Percentiles rank a stretch among this genome's conserved stretches.
phyloP scores from a whole-genome alignment of 2,113 vertebrate species.

The Dissostichus mawsoni region DNA sequence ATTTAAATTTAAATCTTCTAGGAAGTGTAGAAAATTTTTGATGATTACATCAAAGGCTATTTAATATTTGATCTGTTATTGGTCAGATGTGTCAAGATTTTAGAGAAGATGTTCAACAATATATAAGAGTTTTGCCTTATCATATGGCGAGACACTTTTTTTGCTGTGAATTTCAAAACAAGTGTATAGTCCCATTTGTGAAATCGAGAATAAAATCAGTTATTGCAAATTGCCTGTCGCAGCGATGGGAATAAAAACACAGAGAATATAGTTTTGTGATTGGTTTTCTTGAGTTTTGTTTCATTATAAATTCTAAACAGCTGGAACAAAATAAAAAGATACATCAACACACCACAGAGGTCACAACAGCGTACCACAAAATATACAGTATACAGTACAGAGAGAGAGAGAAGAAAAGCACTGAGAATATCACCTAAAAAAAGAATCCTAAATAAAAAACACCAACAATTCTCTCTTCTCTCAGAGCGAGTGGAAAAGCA shows the following conservation, averaged over 20 bases:
- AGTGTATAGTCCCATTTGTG: slow-evolving; percentile 4
- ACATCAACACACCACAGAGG: slow-evolving; percentile 81
- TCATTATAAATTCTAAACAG: slow-evolving; percentile 84
- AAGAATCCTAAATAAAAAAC: slow-evolving; percentile 52
- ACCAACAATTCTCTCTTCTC: slow-evolving; percentile 53
- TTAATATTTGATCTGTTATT: slow-evolving; percentile 25
- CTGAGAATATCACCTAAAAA: slow-evolving; percentile 66
- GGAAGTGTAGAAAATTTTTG: slow-evolving; percentile 28
- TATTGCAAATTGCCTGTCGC: not conserved
- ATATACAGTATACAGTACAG: slow-evolving; percentile 83
- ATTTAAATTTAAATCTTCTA: slow-evolving; percentile 53
- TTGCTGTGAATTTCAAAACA: not conserved
- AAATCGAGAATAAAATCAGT: not conserved
- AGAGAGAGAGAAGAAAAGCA: slow-evolving; percentile 71
- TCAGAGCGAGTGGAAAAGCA: slow-evolving; percentile 58
- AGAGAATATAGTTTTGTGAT: slow-evolving; percentile 40
- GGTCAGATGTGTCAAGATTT: slow-evolving; percentile 24
- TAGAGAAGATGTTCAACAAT: slow-evolving; percentile 9
- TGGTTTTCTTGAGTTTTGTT: slow-evolving; percentile 63
- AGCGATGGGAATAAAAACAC: slow-evolving; percentile 63
- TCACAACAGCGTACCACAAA: slow-evolving; percentile 85
- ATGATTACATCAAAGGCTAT: slow-evolving; percentile 47
- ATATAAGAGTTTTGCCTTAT: slow-evolving; percentile 8
- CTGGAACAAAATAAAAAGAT: slow-evolving; percentile 77
- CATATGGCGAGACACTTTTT: not conserved